Evolutionary conservation across 2,888 invertebrate species (phyloP), one percentile per base, ranked within the genome.

Genomic region (Fragum whitleyi): DNA sequence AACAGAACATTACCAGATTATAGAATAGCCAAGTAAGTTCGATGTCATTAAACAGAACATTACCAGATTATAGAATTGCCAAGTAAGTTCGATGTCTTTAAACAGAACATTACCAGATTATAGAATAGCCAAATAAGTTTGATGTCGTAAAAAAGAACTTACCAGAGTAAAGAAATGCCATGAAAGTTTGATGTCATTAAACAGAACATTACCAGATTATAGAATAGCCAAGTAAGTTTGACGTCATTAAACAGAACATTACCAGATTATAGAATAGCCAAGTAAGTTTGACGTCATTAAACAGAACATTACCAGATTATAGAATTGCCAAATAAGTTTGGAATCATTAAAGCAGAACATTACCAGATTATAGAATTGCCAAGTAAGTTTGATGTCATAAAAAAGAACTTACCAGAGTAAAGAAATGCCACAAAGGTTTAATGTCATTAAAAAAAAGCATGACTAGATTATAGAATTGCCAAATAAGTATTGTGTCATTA

Each of bases 91-190:
- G 96, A 98, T 99, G 92, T 98, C 98, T 83, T 94, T 99, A 84
- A 99, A 99, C 95, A 95, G 99, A 91, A 98, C 98, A 9, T 95
- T 99, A 76, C 96, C 97, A 32, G 99, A 99, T 95, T 98, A 99
- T 86, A 95, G 99, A 69, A 92, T 98, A 93, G 97, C 97, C 86
- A 97, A 97, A 97, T 98, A 95, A 65, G 85, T 81, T n/a, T n/a
- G 96, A 98, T 99, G 92, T 98, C 98, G 83, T 94, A 99, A 84
- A 99, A 99, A 95, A 95, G 99, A 91, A 98, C 98, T 95, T 99
- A 76, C 96, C 97, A 32, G 99, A 99, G 95, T 98, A 99, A 86
- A 95, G 99, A 69, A 92, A 98, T 93, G 97, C 97, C 86, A 97
- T 97, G 97, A 98, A 95, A 65, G 85, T 81, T n/a, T n/a, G 96